Base-by-base conservation (phyloP, 2,113 vertebrate genomes). In the Hypomesus transpacificus region DNA sequence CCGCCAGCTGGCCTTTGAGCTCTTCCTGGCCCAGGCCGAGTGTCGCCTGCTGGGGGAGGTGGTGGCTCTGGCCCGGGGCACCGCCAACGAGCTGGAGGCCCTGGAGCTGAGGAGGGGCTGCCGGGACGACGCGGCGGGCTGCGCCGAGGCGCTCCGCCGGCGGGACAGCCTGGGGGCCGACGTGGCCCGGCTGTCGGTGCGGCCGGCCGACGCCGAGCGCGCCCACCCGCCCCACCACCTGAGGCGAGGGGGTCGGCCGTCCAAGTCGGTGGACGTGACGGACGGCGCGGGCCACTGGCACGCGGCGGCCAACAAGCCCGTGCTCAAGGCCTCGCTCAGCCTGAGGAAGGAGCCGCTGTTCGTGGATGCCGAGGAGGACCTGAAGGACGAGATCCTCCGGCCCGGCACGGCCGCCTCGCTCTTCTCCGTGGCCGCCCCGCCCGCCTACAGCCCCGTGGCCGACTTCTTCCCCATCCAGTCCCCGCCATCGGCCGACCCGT, bases 261-360 rank as follows among this genome's bases (percentile, higher is more conserved):
- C 95, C 1, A 95, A 96, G 75, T 98, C 96, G 0, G 95, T 98
- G 82, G 97, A 98, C 13, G 85, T 96, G 0, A 97, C 95, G 0
- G 97, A 98, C 71, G 94, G 92, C 14, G 96, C 97, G 14, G 95
- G 92, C 56, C 94, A 94, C 53, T 96, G 96, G 95, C 96, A 98
- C 85, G 92, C 82, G 64, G 90, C 95, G 26, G 89, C 87, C 82
- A 92, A 73, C 80, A 97, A 96, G 60, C 94, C 95, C 0, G 94
- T 96, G 0, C 79, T 97, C 80, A 95, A 95, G 88, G 87, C 94
- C 60, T 95, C 96, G 0, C 63, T 96, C 83, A 97, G 95, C 82
- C 92, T 97, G 74, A 91, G 96, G 80, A 98, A 96, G 87, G 97
- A 98, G 81, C 92, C 95, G 0, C 57, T 93, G 70, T 86, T 94